A percentile compares a stretch with the other conserved stretches of the same genome.
phyloP scores from a whole-genome alignment of 2,113 vertebrate genomes.

The Colossoma macropomum region DNA sequence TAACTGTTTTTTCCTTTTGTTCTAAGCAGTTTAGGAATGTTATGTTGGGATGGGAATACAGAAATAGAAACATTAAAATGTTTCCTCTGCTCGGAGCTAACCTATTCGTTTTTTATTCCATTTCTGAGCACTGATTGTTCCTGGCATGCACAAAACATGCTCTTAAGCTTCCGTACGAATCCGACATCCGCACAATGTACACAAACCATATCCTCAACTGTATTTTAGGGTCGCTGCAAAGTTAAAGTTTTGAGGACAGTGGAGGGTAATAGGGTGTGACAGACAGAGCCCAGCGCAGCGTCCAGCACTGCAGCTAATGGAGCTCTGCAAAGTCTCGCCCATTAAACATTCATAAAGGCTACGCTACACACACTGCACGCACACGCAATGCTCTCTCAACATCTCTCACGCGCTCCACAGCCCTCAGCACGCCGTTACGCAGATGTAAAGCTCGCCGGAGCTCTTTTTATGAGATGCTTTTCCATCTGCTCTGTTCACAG shows the following conservation, averaged over 20 bases:
- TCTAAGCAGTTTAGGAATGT: too few relatives aligned
- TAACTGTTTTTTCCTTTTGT: too few relatives aligned
- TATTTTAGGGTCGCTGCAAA: not conserved
- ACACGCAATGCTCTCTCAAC: constrained; percentile 13
- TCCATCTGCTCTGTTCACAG: constrained; percentile 9
- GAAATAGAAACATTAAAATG: too few relatives aligned
- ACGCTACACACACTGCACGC: constrained; percentile 15
- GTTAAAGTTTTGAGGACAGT: constrained; percentile 56
- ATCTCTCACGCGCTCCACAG: not conserved
- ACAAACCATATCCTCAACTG: not conserved
- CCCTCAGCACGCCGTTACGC: not conserved
- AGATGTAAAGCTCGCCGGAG: not conserved
- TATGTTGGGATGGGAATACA: too few relatives aligned
- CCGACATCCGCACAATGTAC: not conserved
- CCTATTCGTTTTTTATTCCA: not conserved
- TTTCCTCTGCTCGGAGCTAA: not conserved
- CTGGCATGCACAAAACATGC: not conserved
- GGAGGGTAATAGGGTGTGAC: constrained; percentile 70
- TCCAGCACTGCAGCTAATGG: constrained; percentile 52
- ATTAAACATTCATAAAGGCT: constrained; percentile 52
- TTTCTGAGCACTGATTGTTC: not conserved
- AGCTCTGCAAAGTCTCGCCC: constrained; percentile 41
- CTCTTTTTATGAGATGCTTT: constrained; percentile 42
- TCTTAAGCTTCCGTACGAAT: not conserved
- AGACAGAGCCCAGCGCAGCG: constrained; percentile 70